These are phyloP conservation scores for Frankliniella fusca DNA, from an alignment of 2,888 invertebrate genomes.

Conservation along the genomic window DNA sequence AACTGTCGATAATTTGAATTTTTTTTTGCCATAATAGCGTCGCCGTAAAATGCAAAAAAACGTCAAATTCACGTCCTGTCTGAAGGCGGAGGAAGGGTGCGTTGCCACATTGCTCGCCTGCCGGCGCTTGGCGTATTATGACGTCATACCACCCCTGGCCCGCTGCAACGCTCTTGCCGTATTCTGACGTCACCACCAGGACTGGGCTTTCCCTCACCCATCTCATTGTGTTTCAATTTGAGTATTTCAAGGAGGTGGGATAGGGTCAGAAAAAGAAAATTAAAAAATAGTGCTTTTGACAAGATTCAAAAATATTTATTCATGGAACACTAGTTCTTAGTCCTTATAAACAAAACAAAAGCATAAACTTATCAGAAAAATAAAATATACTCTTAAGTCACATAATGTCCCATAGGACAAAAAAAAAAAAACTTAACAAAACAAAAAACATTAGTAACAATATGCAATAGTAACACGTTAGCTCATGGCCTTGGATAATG, in stretches of 20 bases:
- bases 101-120: neutral
- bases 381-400: neutral
- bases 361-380: neutral
- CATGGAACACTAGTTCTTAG: neutral
- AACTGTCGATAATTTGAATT: neutral
- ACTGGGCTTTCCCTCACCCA: too few species aligned
- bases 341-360: neutral
- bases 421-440: too few species aligned
- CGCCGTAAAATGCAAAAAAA: neutral
- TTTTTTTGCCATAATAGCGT: neutral
- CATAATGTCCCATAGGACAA: too few species aligned
- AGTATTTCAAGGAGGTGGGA: neutral
- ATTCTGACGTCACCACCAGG: too few species aligned
- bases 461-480: too few species aligned
- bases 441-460: too few species aligned
- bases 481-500: too few species aligned
- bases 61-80: neutral
- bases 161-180: too few species aligned
- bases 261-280: neutral
- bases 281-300: neutral
- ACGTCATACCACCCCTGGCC: too few species aligned
- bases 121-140: neutral
- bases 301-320: neutral
- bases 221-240: neutral
- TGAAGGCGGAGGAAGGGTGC: neutral